phyloP scores from a whole-genome alignment of 37 sponge, comb jelly and placozoan species.

The Oscarella lobularis region DNA sequence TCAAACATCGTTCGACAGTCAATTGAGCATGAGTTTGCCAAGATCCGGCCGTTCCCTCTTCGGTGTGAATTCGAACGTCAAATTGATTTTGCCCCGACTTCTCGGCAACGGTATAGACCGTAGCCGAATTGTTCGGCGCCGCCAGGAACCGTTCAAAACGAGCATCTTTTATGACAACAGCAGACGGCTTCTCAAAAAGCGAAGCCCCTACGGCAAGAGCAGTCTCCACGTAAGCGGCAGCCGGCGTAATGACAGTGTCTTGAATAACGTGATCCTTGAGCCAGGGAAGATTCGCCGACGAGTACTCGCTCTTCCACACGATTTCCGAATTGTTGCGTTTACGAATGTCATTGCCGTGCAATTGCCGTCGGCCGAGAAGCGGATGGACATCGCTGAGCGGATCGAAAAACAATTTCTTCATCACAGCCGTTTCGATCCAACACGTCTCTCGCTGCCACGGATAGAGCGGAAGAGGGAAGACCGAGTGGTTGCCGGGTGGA shows the following conservation, averaged over 20 bases:
- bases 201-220: neutral
- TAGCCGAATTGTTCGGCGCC: neutral
- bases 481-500: neutral
- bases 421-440: neutral
- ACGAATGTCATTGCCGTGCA: too few relatives aligned
- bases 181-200: neutral
- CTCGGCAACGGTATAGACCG: neutral
- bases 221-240: neutral
- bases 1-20: neutral
- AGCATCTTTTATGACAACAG: neutral
- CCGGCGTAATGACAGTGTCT: neutral
- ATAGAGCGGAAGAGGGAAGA: neutral
- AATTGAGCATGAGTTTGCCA: neutral
- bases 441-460: neutral
- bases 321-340: neutral
- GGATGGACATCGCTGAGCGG: neutral
- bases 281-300: neutral
- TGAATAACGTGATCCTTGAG: neutral
- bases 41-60: neutral
- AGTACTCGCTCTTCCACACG: neutral
- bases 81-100: too few relatives aligned
- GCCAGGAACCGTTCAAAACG: neutral
- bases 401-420: neutral
- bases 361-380: neutral
- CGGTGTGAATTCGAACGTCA: too few relatives aligned